Evolutionary conservation across 2,888 invertebrate species (phyloP), one percentile per base, ranked within the genome.

Genomic region (Drosophila pseudotakahashii): DNA sequence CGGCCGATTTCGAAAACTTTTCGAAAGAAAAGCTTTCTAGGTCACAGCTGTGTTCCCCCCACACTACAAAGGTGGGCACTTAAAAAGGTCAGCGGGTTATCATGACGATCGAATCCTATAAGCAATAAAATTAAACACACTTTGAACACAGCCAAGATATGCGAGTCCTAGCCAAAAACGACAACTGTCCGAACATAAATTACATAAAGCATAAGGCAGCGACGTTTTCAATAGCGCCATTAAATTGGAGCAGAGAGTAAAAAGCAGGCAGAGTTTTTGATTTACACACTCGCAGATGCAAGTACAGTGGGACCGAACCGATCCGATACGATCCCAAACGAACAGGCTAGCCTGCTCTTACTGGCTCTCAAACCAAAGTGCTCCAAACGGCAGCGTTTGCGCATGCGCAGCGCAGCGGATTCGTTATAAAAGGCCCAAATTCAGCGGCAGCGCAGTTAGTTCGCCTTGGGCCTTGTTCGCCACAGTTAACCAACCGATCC

Each of bases 341-440:
- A 34, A 34, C 34, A 11, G 41, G 16, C 41, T 16, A 3, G 64
- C 66, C 66, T 23, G 62, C 62, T 64, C 62, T 41, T 19, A 19
- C 42, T 11, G 4, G 16, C 42, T 19, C 42, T 10, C 11, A 10
- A 23, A 2, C 11, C 19, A 19, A 47, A 47, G 41, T 52, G 50
- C 48, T 37, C 11, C 34, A 34, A 36, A 66, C 51, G 50, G 50
- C 41, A 51, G 50, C 32, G 59, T 60, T 47, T 34, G 23, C 59
- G 55, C 55, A 59, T 32, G 59, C 59, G 60, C 60, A 41, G 59
- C 61, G 68, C 45, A 58, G 64, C 60, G 68, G 74, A 79, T 82
- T 86, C 78, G 79, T 88, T 91, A 91, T 91, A 91, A 91, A 91
- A 92, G 82, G 90, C 73, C 79, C 84, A 88, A 89, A 83, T 77